Conservation (phyloP, 2,797 vertebrate species). For the Rhincodon typus region DNA sequence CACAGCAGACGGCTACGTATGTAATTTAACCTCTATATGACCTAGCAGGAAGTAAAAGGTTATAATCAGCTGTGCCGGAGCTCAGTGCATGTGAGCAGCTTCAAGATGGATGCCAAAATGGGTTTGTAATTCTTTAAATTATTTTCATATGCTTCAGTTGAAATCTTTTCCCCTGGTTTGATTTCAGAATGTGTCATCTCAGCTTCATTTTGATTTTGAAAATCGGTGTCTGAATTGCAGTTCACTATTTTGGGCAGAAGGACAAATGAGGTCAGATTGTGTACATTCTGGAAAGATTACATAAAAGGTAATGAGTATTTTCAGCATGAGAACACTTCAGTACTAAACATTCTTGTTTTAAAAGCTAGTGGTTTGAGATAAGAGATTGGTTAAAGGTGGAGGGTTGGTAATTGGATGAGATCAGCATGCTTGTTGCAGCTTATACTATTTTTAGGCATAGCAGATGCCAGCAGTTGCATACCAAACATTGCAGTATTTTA, state of each 20-base stretch:
- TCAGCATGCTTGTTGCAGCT: slow-evolving; percentile 52
- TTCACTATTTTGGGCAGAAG: neutral
- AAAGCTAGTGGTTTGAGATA: slow-evolving; percentile 24
- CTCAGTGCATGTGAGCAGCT: slow-evolving; percentile 52
- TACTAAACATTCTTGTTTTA: neutral
- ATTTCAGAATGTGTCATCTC: neutral
- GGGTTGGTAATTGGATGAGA: slow-evolving; percentile 55
- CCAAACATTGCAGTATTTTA: slow-evolving; percentile 70
- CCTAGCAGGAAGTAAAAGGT: slow-evolving; percentile 55
- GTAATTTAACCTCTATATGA: slow-evolving; percentile 44
- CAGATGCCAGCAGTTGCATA: slow-evolving; percentile 63
- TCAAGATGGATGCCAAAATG: slow-evolving; percentile 81
- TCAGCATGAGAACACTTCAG: neutral
- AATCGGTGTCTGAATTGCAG: neutral
- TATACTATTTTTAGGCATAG: slow-evolving; percentile 76
- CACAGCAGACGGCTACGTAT: slow-evolving; percentile 43
- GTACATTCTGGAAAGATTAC: neutral
- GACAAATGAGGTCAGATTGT: slow-evolving; percentile 24
- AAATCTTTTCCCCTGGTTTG: neutral
- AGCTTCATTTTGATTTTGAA: slow-evolving; percentile 3
- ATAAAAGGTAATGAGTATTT: neutral
- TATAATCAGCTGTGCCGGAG: slow-evolving; percentile 45
- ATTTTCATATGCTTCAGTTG: neutral
- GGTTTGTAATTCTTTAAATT: slow-evolving; percentile 61
- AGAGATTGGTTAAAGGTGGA: slow-evolving; percentile 45